phyloP scores from a whole-genome alignment of 1,140 invertebrate species.

The Lordiphosa mommai region DNA sequence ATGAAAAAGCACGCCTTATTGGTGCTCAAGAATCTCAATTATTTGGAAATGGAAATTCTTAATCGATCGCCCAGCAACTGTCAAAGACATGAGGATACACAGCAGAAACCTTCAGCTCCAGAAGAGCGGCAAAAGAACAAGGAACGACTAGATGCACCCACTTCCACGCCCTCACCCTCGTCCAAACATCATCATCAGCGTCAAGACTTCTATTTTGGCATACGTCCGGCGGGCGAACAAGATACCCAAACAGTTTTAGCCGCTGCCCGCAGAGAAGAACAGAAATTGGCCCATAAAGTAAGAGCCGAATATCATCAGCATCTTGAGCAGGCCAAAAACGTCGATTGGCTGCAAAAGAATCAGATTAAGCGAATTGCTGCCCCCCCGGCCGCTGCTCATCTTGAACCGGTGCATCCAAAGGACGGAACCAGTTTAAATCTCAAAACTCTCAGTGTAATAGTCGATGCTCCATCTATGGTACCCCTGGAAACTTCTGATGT shows the following conservation, averaged over 20 bases:
- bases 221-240: constrained; percentile 3
- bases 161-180: not conserved
- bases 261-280: constrained; percentile 30
- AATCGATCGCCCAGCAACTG: constrained; percentile 6
- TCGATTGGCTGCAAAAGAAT: not conserved
- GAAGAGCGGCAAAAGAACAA: not conserved
- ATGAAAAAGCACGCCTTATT: constrained; percentile 29
- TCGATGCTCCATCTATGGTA: not conserved
- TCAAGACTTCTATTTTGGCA: constrained; percentile 37
- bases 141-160: constrained; percentile 6
- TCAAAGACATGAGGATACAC: not conserved
- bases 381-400: constrained; percentile 28
- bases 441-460: constrained; percentile 1
- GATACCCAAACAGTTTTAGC: constrained; percentile 9
- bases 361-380: constrained; percentile 15
- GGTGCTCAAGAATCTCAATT: constrained; percentile 29
- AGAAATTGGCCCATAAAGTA: constrained; percentile 37
- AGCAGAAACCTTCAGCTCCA: not conserved
- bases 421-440: not conserved
- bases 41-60: constrained; percentile 34
- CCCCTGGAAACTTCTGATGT: not conserved
- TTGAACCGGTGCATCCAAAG: constrained; percentile 12
- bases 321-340: not conserved
- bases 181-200: not conserved
- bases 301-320: constrained; percentile 35